phyloP scores from a whole-genome alignment of 2,888 invertebrate genomes.

The Rhagonycha fulva region DNA sequence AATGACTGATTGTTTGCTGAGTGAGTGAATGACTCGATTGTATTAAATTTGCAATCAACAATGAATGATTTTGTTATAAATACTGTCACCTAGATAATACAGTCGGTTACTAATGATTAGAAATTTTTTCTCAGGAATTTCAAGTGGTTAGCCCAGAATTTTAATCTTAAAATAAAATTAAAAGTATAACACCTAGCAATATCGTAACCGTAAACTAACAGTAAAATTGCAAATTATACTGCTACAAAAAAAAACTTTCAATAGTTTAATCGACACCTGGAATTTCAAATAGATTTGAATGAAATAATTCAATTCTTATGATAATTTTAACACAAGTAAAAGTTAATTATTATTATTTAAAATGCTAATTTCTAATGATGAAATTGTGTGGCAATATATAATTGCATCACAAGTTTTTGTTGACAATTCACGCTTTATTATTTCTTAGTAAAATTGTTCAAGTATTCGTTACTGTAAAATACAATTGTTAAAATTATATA shows the following conservation, averaged over 20 bases:
- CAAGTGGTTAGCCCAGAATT: not conserved
- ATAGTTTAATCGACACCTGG: not conserved
- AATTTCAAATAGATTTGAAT: not conserved
- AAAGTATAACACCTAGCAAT: not conserved
- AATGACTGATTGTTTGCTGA: not conserved
- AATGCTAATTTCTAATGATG: not conserved
- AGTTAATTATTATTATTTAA: not conserved
- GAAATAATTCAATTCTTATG: not conserved
- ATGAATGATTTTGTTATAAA: not conserved
- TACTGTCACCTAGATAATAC: not conserved
- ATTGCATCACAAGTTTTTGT: not conserved
- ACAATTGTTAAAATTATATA: not conserved
- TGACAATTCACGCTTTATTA: not conserved
- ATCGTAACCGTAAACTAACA: not conserved
- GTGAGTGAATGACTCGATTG: not conserved
- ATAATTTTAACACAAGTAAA: not conserved
- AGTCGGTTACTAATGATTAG: not conserved
- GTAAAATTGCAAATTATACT: not conserved
- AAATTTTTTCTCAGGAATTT: not conserved
- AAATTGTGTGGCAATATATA: not conserved
- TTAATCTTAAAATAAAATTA: not conserved
- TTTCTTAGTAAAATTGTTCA: not conserved
- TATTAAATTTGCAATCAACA: not conserved
- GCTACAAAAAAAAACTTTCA: not conserved
- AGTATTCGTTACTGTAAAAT: not conserved